These are phyloP conservation scores for Burhinus bistriatus DNA, from an alignment of 2,113 vertebrate genomes.

Conservation along the genomic window DNA sequence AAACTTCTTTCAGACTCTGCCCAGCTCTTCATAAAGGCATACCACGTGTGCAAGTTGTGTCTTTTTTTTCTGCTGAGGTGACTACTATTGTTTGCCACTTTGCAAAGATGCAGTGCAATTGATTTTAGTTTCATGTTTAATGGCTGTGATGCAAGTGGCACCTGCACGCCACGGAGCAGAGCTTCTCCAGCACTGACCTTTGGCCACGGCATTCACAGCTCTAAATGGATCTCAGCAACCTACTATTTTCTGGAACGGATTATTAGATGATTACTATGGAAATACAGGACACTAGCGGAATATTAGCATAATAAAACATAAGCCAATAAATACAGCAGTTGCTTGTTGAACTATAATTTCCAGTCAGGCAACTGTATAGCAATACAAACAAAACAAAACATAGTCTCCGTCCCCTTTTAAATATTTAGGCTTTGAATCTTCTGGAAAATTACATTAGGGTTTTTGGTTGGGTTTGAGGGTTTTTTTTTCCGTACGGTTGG, in stretches of 20 bases:
- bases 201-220: neutral
- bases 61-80: neutral
- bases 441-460: neutral
- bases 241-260: neutral
- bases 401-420: neutral
- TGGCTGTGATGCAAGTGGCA: neutral
- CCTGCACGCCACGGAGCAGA: neutral
- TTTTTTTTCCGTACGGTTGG: neutral
- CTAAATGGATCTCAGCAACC: neutral
- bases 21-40: neutral
- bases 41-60: neutral
- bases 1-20: neutral
- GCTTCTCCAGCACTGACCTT: neutral
- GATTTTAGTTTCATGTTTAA: slow-evolving; percentile 6
- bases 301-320: slow-evolving; percentile 21
- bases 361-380: neutral
- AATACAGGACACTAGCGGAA: neutral
- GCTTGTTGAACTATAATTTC: slow-evolving; percentile 6
- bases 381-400: neutral
- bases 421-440: neutral
- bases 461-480: neutral
- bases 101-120: neutral
- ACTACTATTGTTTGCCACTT: neutral
- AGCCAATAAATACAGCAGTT: slow-evolving; percentile 18
- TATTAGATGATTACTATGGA: slow-evolving; percentile 11